Evolutionary conservation across 2,797 vertebrate genomes (phyloP).

Genomic region (Clarias laeviceps): DNA sequence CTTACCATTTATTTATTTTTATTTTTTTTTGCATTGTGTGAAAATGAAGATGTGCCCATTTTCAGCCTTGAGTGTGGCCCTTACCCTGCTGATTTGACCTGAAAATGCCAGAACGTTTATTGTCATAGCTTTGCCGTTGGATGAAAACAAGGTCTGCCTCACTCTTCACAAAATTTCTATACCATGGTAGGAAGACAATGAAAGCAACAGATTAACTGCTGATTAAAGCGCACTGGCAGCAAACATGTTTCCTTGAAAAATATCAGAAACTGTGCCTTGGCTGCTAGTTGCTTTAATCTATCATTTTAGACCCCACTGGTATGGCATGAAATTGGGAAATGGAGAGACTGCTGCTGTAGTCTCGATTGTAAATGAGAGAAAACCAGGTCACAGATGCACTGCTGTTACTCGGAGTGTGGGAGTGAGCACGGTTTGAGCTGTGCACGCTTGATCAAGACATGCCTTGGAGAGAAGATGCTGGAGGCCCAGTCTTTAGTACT

Average conservation of each 20-base stretch:
- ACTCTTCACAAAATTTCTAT: not conserved
- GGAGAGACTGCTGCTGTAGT: slow-evolving; percentile 14
- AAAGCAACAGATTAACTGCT: not conserved
- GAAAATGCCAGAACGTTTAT: slow-evolving; percentile 6
- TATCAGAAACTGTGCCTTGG: not conserved
- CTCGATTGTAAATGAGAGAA: slow-evolving; percentile 22
- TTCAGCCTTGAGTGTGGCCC: not conserved
- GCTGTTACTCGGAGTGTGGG: not conserved
- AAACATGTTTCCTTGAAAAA: not conserved
- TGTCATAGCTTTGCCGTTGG: not conserved
- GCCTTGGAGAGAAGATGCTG: slow-evolving; percentile 4
- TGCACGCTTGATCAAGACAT: not conserved
- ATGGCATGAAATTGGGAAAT: slow-evolving; percentile 20
- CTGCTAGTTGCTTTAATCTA: not conserved
- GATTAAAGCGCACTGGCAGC: not conserved
- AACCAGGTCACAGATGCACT: slow-evolving; percentile 34
- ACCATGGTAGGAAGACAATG: not conserved
- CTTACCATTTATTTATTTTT: not conserved
- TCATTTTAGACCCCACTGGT: not conserved
- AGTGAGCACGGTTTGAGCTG: not conserved
- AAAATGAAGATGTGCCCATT: not conserved
- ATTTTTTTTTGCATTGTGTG: not conserved
- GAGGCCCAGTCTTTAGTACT: not conserved
- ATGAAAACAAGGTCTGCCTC: not conserved
- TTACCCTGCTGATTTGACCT: not conserved